phyloP scores from a whole-genome alignment of 2,113 vertebrate genomes.

The Carlito syrichta region DNA sequence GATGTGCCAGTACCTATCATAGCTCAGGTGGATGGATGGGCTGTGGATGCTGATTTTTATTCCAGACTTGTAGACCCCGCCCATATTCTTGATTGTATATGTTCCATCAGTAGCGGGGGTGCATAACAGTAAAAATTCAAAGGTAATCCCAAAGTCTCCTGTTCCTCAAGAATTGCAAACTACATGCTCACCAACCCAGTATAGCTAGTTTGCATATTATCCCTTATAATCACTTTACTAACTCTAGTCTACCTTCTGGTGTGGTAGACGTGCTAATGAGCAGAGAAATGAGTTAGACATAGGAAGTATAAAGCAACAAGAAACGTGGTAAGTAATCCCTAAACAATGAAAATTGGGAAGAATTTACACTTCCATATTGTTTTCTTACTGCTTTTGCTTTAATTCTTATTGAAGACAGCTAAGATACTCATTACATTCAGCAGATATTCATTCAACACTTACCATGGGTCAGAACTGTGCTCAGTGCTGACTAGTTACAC shows the following conservation, averaged over 20 bases:
- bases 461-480: not conserved
- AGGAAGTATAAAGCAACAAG: not conserved
- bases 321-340: constrained; percentile 34
- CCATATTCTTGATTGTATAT: not conserved
- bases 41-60: not conserved
- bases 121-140: rapidly evolving
- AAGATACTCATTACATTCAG: not conserved
- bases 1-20: not conserved
- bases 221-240: constrained; percentile 38
- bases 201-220: constrained; percentile 35
- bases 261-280: constrained; percentile 59
- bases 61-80: not conserved
- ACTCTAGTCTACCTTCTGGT: constrained; percentile 28
- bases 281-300: constrained; percentile 26
- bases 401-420: not conserved
- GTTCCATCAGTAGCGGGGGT: not conserved
- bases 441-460: not conserved
- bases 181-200: constrained; percentile 28
- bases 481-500: not conserved
- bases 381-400: not conserved
- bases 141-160: constrained; percentile 41
- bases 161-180: constrained; percentile 51
- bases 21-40: not conserved
- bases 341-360: not conserved
- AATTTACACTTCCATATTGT: not conserved